Evolutionary conservation across 2,797 vertebrate genomes (phyloP), one percentile per base, ranked within the genome.

Genomic region (Xiphophorus birchmanni): DNA sequence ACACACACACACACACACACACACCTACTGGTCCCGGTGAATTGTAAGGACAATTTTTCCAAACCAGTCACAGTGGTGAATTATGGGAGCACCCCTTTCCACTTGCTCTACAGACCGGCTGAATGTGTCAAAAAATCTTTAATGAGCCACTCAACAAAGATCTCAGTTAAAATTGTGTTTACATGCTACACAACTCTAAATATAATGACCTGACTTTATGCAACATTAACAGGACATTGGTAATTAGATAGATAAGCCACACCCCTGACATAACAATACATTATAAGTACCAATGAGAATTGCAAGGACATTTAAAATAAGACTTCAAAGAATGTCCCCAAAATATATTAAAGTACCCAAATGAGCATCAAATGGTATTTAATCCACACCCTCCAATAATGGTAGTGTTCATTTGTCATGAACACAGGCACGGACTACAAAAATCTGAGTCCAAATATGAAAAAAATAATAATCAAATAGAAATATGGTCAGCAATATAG

Each of bases 231-330:
- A 56, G 52, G 52, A 56, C 52, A 56, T 11, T 3, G 52, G 3
- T n/a, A 56, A 56, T 56, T n/a, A 56, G 52, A 54, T 54, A 54
- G 52, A 54, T 54, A 54, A 54, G 52, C 52, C 52, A 54, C 52
- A 2, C 73, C 54, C 73, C 76, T 77, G 76, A 72, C 75, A 42
- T 81, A 54, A 54, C 6, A 10, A 26, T 54, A 54, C 8, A 26
- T 54, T 54, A 54, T 54, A 54, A 26, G 52, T 26, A 54, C 52
- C 52, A 54, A 54, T 54, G 26, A 2, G 52, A 54, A 26, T 26
- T 54, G 52, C 52, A 26, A 26, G 52, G 23, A 54, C 52, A 54
- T 26, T 54, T 54, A 54, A 54, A 21, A 54, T 54, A 54, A 54
- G 52, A 26, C 52, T 54, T 54, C 52, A 54, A 2, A 54, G 52